A percentile compares a stretch with the other conserved stretches of the same genome.
phyloP scores from a whole-genome alignment of 2,888 invertebrate genomes.

The Nowickia ferox region DNA sequence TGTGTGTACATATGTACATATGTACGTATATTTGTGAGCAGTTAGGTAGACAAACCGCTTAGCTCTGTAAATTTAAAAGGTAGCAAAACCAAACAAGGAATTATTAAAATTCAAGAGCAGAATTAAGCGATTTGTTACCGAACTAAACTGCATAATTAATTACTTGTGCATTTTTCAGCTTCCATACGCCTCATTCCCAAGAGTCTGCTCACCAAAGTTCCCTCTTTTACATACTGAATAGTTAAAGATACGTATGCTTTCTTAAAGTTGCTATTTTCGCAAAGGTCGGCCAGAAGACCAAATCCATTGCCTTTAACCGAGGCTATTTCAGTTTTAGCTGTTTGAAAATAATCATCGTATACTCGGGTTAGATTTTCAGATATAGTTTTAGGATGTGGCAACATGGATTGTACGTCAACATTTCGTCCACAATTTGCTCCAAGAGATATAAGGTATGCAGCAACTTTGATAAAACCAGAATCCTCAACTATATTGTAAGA shows the following conservation, averaged over 20 bases:
- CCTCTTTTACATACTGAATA: slow-evolving; percentile 65
- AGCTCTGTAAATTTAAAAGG: too few species aligned
- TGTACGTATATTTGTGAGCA: too few species aligned
- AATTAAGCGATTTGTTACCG: too few species aligned
- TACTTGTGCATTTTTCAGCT: slow-evolving; percentile 59
- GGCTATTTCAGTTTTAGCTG: slow-evolving; percentile 60
- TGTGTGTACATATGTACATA: too few species aligned
- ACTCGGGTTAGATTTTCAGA: slow-evolving; percentile 53
- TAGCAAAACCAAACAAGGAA: too few species aligned
- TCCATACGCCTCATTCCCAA: slow-evolving; percentile 63
- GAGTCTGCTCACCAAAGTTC: slow-evolving; percentile 37
- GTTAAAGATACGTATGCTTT: slow-evolving; percentile 59
- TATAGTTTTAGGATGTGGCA: slow-evolving; percentile 67
- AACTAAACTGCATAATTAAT: too few species aligned
- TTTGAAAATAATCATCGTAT: slow-evolving; percentile 27
- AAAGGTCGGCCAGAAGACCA: slow-evolving; percentile 62
- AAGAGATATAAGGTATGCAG: slow-evolving; percentile 45
- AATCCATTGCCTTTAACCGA: slow-evolving; percentile 59
- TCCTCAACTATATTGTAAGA: slow-evolving; percentile 59
- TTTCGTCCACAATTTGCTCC: slow-evolving; percentile 61
- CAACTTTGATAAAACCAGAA: slow-evolving; percentile 50
- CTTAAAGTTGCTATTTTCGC: slow-evolving; percentile 57
- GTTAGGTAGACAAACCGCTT: too few species aligned
- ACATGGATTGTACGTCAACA: slow-evolving; percentile 51
- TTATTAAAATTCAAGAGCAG: too few species aligned